Base-by-base conservation (phyloP, 2,888 invertebrate species). In the Steinernema scapterisci region DNA sequence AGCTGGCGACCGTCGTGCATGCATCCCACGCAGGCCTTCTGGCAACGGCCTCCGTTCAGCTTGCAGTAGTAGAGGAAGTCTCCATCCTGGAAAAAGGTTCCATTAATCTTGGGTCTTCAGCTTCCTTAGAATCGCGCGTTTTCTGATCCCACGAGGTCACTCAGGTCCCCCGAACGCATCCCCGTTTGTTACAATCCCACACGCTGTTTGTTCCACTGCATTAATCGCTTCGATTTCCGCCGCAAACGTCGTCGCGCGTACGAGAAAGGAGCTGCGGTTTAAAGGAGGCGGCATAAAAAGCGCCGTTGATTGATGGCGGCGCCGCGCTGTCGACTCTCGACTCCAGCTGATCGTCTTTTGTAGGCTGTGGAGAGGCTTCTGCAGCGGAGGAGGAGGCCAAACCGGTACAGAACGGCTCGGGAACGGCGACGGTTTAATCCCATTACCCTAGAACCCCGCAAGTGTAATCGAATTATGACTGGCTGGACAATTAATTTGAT, bases 41-140 rank as follows among this genome's bases (percentile, higher is more conserved):
- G 79, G 73, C 84, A 83, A 54, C 80, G 75, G 31, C 82, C 82
- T 27, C 80, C 79, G 75, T 82, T 80, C 52, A 78, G 54, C 72
- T 85, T 85, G 80, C 86, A 86, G 74, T 85, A 85, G 79, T 78
- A 86, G 38, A 86, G 73, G 76, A 80, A 86, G 70, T 85, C 84
- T n/a, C 82, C 82, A 75, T 85, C 84, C 85, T 85, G 79, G 46
- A 70, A 44, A 46, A 23, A n/a, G n/a, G n/a, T n/a, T n/a, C n/a
- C n/a, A 51, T 38, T 38, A 38, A 6, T 9, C 38, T 70, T 48
- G 0, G 70, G 2, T 27, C 21, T 13, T 0, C 19, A 38, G 19
- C 19, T 13, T 31, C 75, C 25, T 19, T 16, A 25, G 13, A 19
- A 16, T 25, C 31, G n/a, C 46, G 74, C 27, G 2, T n/a, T 46